Base-by-base conservation (phyloP, 2,888 invertebrate species). In the Oscheius onirici region DNA sequence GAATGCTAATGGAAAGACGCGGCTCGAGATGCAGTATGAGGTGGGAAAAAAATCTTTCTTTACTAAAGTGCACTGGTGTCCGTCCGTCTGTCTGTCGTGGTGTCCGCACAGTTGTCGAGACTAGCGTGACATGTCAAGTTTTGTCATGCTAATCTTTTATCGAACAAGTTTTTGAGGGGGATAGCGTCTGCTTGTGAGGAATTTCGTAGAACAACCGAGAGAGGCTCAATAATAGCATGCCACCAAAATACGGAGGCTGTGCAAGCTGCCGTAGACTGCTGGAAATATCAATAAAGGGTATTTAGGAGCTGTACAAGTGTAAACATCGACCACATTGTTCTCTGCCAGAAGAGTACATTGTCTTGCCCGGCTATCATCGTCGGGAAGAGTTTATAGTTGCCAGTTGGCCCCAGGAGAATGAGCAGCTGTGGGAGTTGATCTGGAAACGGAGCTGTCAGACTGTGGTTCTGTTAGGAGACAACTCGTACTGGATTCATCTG, bases 291-390 rank as follows among this genome's bases (percentile, higher is more conserved):
- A n/a, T n/a, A n/a, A n/a, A n/a, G n/a, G n/a, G n/a, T n/a, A 69
- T 75, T 15, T 63, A 79, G 79, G 80, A 80, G 22, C 54, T 83
- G 17, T 85, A 82, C 63, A 77, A 78, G 60, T 85, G 85, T 72
- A 69, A 66, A 11, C 85, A 85, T 67, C 44, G 57, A 3, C 79
- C 81, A 0, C 61, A 55, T 6, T 85, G 85, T 46, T 65, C 67
- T 17, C 69, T 72, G 10, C 63, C 69, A 1, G 63, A 71, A 8
- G 79, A 77, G 13, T 72, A 66, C 49, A 43, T 81, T 11, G 69
- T 76, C 10, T 75, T 85, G 6, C 84, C 85, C 74, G 84, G 86
- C 17, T 87, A 84, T 63, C 86, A 86, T 72, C 74, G 86, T 49
- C 65, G 73, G n/a, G 83, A 87, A 41, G 86, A 86, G 66, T 86